These are phyloP conservation scores for Scomber scombrus DNA, from an alignment of 2,113 vertebrate genomes.

Conservation along the genomic window DNA sequence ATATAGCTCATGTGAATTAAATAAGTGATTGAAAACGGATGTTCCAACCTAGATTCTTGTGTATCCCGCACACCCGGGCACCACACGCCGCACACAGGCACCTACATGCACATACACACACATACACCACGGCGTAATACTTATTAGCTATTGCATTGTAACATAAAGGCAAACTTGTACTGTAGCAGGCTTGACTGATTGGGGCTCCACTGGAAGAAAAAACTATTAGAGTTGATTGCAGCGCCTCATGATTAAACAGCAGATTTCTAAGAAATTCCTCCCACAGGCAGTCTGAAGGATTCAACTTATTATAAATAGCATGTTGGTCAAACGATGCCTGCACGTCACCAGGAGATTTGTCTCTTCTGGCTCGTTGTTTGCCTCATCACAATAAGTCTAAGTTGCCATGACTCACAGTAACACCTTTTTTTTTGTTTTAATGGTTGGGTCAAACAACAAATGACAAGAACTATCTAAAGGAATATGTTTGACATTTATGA, in stretches of 20 bases:
- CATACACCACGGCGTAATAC: not conserved
- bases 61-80: slow-evolving; percentile 36
- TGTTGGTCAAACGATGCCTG: not conserved
- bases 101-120: slow-evolving; percentile 10
- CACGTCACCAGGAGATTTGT: not conserved
- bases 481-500: not conserved
- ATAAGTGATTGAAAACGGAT: slow-evolving; percentile 73
- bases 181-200: not conserved
- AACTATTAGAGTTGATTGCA: not conserved
- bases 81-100: not conserved
- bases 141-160: not conserved
- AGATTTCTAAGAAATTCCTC: not conserved
- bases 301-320: not conserved
- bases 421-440: not conserved
- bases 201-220: not conserved
- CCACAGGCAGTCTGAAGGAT: not conserved
- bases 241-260: not conserved
- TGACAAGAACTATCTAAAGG: not conserved
- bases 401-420: not conserved
- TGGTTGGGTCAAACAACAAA: not conserved
- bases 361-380: not conserved
- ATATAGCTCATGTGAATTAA: slow-evolving; percentile 78
- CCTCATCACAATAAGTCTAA: slow-evolving; percentile 5
- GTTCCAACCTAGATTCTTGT: slow-evolving; percentile 60
- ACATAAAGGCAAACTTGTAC: not conserved